Evolutionary conservation across 92 coral and sea anemone genomes (phyloP).

Genomic region (Chrysogorgia sp.): DNA sequence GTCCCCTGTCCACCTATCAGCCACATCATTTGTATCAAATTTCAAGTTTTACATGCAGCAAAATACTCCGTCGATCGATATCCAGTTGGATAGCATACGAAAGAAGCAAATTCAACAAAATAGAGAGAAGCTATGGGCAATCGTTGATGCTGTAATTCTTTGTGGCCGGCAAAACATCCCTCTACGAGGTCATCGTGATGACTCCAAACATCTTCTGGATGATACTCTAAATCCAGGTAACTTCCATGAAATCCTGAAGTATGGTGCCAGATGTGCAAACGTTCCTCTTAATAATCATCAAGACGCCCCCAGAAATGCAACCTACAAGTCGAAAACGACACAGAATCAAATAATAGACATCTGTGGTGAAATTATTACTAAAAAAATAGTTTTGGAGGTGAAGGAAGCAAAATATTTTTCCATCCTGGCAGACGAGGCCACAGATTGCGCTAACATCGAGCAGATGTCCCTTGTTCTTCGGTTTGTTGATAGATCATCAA

Average conservation of each 20-base stretch:
- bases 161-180: too few species aligned
- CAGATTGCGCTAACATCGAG: not conserved
- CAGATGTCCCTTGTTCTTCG: not conserved
- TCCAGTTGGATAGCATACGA: too few species aligned
- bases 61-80: conserved; percentile 29
- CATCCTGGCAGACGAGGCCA: conserved; percentile 12
- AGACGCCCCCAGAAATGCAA: conserved; percentile 5
- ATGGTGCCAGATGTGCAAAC: conserved; percentile 8
- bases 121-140: too few species aligned
- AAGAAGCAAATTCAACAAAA: too few species aligned
- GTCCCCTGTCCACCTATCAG: conserved; percentile 56
- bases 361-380: not conserved
- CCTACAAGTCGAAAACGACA: conserved; percentile 30
- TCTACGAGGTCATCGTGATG: too few species aligned
- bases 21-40: conserved; percentile 36
- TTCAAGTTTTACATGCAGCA: conserved; percentile 54
- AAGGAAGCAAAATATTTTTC: not conserved
- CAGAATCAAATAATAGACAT: conserved; percentile 7
- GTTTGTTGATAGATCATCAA: not conserved
- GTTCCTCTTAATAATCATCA: not conserved
- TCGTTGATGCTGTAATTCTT: too few species aligned
- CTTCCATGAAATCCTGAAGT: conserved; percentile 67
- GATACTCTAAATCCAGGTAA: conserved; percentile 63
- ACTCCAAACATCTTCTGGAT: conserved; percentile 55
- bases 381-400: not conserved